phyloP scores from a whole-genome alignment of 2,888 invertebrate genomes.

The Pyrgus malvae region DNA sequence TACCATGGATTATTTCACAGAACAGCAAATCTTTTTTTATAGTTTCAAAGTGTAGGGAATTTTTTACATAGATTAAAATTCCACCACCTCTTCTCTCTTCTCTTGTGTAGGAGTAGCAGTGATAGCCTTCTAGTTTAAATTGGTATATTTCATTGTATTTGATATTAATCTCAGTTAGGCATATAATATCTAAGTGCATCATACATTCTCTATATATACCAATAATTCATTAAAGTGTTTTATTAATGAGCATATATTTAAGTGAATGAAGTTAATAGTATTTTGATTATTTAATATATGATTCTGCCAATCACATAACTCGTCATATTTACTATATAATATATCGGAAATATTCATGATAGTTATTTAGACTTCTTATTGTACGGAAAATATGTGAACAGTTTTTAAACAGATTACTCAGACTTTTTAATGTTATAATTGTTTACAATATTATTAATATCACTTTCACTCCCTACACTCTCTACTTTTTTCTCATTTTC shows the following conservation, averaged over 20 bases:
- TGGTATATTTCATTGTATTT: background rate
- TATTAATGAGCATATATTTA: background rate
- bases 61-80: background rate
- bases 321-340: background rate
- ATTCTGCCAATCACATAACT: background rate
- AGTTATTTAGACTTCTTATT: too few species aligned
- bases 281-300: background rate
- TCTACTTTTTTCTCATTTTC: background rate
- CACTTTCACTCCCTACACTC: background rate
- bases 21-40: background rate
- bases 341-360: background rate
- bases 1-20: background rate
- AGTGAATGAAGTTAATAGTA: background rate
- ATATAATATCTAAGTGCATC: background rate
- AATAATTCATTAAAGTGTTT: background rate
- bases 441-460: background rate
- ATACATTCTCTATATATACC: background rate
- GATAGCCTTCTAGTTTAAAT: background rate
- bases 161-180: background rate
- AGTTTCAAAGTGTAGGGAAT: background rate
- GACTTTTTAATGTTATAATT: background rate
- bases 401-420: background rate
- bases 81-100: background rate
- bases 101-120: background rate
- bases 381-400: too few species aligned